Conservation (phyloP, 1,140 invertebrate species). For the Hetaerina americana region DNA sequence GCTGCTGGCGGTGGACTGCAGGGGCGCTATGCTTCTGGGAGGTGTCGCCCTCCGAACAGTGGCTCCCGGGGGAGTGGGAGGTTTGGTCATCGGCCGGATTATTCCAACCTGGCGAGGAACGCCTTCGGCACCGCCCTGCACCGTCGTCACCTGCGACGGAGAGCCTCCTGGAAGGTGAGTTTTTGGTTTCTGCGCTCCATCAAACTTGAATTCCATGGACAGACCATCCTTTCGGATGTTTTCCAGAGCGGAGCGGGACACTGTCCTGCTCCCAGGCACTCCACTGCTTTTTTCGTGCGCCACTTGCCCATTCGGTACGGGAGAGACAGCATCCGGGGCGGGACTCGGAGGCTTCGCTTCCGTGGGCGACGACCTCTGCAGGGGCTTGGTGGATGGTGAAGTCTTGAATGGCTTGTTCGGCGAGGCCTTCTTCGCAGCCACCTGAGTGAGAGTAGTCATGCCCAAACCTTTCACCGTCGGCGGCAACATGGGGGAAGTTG, state of each 20-base stretch:
- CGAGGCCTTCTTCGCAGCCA: slow-evolving; percentile 21
- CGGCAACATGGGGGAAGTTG: background rate
- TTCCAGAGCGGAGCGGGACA: slow-evolving; percentile 44
- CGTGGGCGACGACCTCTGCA: slow-evolving; percentile 23
- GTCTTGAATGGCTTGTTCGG: slow-evolving; percentile 21
- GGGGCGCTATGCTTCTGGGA: slow-evolving; percentile 10
- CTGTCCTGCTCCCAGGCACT: slow-evolving; percentile 27
- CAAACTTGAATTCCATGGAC: slow-evolving; percentile 46
- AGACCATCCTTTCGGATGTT: slow-evolving; percentile 52
- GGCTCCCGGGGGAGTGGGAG: background rate
- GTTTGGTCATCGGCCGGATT: slow-evolving; percentile 34
- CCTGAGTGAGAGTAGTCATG: slow-evolving; percentile 24
- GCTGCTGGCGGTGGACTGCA: slow-evolving; percentile 24
- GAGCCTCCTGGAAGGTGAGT: background rate
- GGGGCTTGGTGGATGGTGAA: background rate
- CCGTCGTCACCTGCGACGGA: background rate
- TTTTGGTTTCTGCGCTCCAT: slow-evolving; percentile 20
- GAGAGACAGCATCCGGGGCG: background rate
- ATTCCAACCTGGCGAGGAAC: slow-evolving; percentile 37
- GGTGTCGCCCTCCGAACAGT: slow-evolving; percentile 31
- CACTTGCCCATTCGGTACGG: slow-evolving; percentile 1
- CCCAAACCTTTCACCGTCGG: slow-evolving; percentile 14
- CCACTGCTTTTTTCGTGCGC: slow-evolving; percentile 20
- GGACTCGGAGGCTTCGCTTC: slow-evolving; percentile 19
- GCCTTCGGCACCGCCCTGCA: background rate